Base-by-base conservation (phyloP, 92 coral and sea anemone species). In the Actinernus sp. region DNA sequence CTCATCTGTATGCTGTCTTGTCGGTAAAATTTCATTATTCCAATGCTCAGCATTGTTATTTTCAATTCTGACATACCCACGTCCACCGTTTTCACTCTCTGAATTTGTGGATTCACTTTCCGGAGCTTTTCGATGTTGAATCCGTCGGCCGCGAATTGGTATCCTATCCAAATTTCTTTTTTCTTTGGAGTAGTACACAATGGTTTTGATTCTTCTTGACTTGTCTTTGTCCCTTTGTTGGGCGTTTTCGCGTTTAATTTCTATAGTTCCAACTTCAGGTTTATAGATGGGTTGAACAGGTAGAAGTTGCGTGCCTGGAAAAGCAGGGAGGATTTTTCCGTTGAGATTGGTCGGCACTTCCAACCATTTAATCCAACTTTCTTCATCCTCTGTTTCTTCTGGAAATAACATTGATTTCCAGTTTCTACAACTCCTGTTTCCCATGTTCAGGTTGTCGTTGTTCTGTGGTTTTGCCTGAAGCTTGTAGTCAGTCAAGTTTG, bases 251-350 rank as follows among this genome's bases (percentile, higher is more conserved):
- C 34, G 33, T 48, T 31, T 19, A 38, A 58, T 34, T 22, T 36
- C 46, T 11, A 64, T 37, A 23, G 30, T 46, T 18, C 51, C 37
- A 30, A 27, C 49, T 7, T 40, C 57, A n/a, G 66, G 30, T 38
- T 41, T 52, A 31, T 56, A 70, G 14, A 56, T 48, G 9, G 78
- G 78, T 23, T 70, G 78, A 26, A 70, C 56, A 1, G 65, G 65
- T 57, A 30, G 20, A 17, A 70, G 22, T 57, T 70, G 65, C 19
- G 78, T 57, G n/a, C 57, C 78, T 8, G 78, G 78, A 31, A 55
- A 70, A 3, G 44, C 43, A 1, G 78, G 57, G 9, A 27, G 0
- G 34, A 54, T 40, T 12, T 45, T 32, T 36, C 57, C 37, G 39
- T 1, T 5, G 36, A 4, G 18, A 9, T 46, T 2, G 12, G 9